Evolutionary conservation across 2,888 invertebrate species (phyloP), one percentile per base, ranked within the genome.

Genomic region (Drosophila bunnanda): DNA sequence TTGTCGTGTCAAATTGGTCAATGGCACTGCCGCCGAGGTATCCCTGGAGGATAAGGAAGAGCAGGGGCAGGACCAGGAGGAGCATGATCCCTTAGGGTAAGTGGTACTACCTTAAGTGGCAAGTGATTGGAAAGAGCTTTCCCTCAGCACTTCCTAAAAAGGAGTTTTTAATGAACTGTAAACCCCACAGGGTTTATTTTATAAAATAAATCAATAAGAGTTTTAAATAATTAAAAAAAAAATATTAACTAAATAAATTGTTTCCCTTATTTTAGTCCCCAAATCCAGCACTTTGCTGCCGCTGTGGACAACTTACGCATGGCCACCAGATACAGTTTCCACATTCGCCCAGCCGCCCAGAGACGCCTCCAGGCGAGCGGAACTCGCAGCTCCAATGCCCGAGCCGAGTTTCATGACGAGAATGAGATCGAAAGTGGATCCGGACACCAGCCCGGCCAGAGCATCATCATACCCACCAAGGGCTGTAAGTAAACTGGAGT

Each of bases 291-390:
- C 57, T 96, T 94, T 90, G 93, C 93, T 38, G 93, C 95, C 0
- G 94, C 94, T 55, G 94, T 96, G 67, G 94, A 94, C 30, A 96
- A 96, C 56, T 93, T 97, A 58, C 93, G 96, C 65, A 96, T 96
- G 96, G 96, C 96, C 55, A 96, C 96, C 53, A 96, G 95, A 43
- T 97, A 97, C 90, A 95, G 96, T 54, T 96, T 96, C 90, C 95
- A 96, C 93, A 95, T 96, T 34, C 94, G 94, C 54, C 94, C 95
- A 1, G 69, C 77, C 20, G 56, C 56, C 9, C 74, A 93, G 78
- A 93, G 93, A 20, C 93, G 93, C 46, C 58, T 46, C 32, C 79
- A 80, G 17, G 55, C 53, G 65, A 67, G 76, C 13, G 93, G 93
- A 79, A 91, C 93, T 72, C 90, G 89, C 83, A 89, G 90, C 75